A percentile compares a stretch with the other conserved stretches of the same genome.
These are phyloP conservation scores for Eupithecia insigniata DNA, from an alignment of 2,888 invertebrate genomes.

Conservation along the genomic window DNA sequence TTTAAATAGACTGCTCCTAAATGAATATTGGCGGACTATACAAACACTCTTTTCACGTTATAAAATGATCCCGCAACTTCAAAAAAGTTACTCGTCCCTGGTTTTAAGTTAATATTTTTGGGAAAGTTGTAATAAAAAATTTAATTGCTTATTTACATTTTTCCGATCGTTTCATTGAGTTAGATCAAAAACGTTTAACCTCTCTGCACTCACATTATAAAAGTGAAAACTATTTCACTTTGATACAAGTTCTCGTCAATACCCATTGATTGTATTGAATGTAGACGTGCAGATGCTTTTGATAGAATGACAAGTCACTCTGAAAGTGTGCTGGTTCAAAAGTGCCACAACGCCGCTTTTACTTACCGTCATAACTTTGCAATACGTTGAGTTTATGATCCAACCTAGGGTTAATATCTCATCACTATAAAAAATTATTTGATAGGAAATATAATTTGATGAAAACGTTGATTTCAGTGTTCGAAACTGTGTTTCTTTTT, in stretches of 20 bases:
- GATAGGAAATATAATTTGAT: background rate
- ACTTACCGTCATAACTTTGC: constrained; percentile 29
- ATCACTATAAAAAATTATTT: background rate
- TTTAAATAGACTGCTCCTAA: background rate
- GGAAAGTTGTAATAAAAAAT: too few species aligned
- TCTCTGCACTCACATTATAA: constrained; percentile 3
- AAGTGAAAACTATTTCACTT: constrained; percentile 33
- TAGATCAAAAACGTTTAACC: constrained; percentile 1
- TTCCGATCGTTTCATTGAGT: background rate
- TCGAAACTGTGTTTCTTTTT: background rate
- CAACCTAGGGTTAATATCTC: background rate
- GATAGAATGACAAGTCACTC: constrained; percentile 50
- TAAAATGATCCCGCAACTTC: background rate
- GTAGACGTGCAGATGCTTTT: constrained; percentile 45
- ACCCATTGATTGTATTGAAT: constrained; percentile 32
- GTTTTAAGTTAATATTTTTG: too few species aligned
- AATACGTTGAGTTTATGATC: background rate
- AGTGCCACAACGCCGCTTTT: constrained; percentile 37
- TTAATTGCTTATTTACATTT: background rate
- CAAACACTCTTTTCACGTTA: background rate
- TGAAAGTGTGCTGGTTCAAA: constrained; percentile 47
- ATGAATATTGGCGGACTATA: background rate
- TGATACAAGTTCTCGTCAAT: constrained; percentile 22
- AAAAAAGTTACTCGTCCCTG: too few species aligned
- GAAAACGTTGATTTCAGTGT: background rate